Evolutionary conservation across 2,113 vertebrate species (phyloP), one percentile per base, ranked within the genome.

Genomic region (Gymnobelideus leadbeateri): DNA sequence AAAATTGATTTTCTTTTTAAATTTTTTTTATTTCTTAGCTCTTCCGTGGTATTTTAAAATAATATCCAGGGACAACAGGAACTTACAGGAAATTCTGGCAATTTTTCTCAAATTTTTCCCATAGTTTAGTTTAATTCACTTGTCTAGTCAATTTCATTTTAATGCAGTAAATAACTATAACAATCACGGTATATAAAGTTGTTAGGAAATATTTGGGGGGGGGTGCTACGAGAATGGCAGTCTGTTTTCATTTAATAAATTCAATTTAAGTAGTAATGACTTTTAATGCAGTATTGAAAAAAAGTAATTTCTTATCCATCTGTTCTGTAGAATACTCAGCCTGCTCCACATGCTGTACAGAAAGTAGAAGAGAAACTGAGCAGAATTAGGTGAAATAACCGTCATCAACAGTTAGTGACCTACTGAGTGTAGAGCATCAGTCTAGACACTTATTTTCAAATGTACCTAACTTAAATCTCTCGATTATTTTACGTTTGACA

Each of bases 391-490:
- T 43, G n/a, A 94, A 94, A 31, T 61, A 5, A 68, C 51, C 68
- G 28, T 43, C 37, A 43, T 23, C 68, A 84, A 84, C 19, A 43
- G 43, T 84, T 84, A 84, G 68, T 84, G 19, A 43, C 19, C n/a
- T 19, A 23, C n/a, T 84, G n/a, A 10, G 68, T 68, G 3, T 51
- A 89, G 94, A 94, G 12, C 91, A 54, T 4, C 46, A 51, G 47
- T 54, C 19, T 52, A 61, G 49, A 3, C 10, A 55, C 91, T 96
- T 57, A 94, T 91, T 97, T 95, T 97, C 92, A 97, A 92, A 84
- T 95, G 91, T 91, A 95, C 95, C 92, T 46, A 95, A 93, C 93
- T 96, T 96, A 96, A 96, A 97, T 89, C 89, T 96, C 94, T 95
- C 47, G 8, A 46, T 90, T 97, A 96, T 95, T 97, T 97, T 95